Conservation (phyloP, 1,140 invertebrate genomes). For the Euschistus heros region DNA sequence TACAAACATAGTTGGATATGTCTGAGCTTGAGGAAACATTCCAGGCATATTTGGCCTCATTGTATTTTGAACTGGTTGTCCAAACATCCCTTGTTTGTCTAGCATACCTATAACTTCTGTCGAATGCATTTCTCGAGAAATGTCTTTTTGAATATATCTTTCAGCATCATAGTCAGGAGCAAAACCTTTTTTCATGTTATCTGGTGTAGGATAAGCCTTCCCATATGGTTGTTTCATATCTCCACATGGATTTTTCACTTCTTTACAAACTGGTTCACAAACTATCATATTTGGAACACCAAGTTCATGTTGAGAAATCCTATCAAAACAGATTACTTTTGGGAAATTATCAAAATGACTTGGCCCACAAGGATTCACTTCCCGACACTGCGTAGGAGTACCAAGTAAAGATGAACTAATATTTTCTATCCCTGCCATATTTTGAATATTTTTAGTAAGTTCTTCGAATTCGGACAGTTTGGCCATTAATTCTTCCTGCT, state of each 20-base stretch:
- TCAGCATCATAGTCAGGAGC: not conserved
- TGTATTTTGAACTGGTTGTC: not conserved
- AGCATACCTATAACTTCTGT: no score
- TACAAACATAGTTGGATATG: not conserved
- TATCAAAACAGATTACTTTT: constrained; percentile 18
- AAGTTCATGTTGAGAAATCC: not conserved
- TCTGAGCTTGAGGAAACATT: not conserved
- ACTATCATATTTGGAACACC: not conserved
- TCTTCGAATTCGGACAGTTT: constrained; percentile 36
- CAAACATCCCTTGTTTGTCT: not conserved
- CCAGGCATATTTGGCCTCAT: not conserved
- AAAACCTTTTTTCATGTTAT: not conserved
- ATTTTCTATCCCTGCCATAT: constrained; percentile 33
- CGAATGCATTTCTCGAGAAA: no score
- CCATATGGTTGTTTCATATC: no score
- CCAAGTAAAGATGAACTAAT: constrained; percentile 22
- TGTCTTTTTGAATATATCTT: no score
- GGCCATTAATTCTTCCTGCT: constrained; percentile 32
- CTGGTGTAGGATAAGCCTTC: not conserved
- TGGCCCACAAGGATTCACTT: not conserved
- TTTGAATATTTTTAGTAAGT: constrained; percentile 34
- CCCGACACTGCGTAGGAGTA: constrained; percentile 11
- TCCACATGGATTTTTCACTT: not conserved
- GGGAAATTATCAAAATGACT: constrained; percentile 8
- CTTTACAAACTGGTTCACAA: not conserved